phyloP scores from a whole-genome alignment of 2,113 vertebrate species.

The Cephalopterus ornatus region DNA sequence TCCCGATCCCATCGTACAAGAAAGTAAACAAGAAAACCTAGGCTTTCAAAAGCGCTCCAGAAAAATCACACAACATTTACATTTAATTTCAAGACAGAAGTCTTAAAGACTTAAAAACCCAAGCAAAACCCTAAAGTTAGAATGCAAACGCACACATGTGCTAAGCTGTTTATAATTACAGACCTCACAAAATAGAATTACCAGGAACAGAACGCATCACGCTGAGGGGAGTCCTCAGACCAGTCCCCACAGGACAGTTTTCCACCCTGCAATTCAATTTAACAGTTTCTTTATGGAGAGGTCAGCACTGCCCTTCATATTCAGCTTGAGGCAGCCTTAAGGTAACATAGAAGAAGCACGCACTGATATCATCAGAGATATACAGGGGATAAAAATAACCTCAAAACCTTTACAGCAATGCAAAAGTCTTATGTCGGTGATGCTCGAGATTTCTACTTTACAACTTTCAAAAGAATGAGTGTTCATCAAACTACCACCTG shows the following conservation, averaged over 20 bases:
- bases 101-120: not conserved
- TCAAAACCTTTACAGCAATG: not conserved
- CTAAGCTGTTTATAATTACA: not conserved
- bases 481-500: not conserved
- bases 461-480: not conserved
- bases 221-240: not conserved
- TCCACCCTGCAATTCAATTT: not conserved
- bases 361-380: not conserved
- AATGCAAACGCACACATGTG: not conserved
- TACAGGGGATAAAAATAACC: not conserved
- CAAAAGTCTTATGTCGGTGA: rapidly evolving
- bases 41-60: not conserved
- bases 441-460: not conserved
- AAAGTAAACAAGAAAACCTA: not conserved
- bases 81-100: not conserved
- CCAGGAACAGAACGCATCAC: not conserved
- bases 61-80: not conserved
- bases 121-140: not conserved
- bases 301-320: not conserved
- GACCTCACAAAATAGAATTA: not conserved
- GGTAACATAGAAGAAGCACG: rapidly evolving
- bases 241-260: not conserved
- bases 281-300: not conserved
- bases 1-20: not conserved
- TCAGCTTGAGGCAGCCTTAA: not conserved